These are phyloP conservation scores for Noctuana brunneofusca DNA, from an alignment of 2,888 invertebrate species.

Conservation along the genomic window DNA sequence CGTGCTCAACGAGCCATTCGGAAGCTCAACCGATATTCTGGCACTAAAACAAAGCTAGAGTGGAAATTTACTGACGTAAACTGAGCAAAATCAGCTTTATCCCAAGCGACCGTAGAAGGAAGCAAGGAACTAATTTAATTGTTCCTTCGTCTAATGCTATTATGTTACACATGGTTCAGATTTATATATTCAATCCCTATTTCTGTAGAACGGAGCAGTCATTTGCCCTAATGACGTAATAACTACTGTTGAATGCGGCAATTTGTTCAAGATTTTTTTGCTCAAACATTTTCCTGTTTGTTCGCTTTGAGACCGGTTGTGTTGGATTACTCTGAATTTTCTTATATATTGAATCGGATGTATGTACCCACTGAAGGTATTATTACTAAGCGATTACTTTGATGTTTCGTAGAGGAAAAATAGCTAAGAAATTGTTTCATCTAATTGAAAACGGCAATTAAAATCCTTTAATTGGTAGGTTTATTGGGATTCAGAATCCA, in stretches of 20 bases:
- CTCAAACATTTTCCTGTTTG: constrained; percentile 59
- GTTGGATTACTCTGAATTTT: constrained; percentile 14
- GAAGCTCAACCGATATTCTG: constrained; percentile 28
- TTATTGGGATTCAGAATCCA: too few relatives aligned
- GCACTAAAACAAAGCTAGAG: constrained; percentile 25
- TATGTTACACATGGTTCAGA: constrained; percentile 7
- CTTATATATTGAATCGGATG: background rate
- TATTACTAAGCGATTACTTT: constrained; percentile 2
- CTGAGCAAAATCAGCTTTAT: constrained; percentile 11
- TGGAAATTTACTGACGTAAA: background rate
- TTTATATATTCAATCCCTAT: constrained; percentile 1
- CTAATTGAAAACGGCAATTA: too few relatives aligned
- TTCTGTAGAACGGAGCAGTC: constrained; percentile 49
- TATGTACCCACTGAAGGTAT: background rate
- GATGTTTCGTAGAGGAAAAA: constrained; percentile 1
- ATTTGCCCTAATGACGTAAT: constrained; percentile 67
- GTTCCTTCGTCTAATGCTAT: background rate
- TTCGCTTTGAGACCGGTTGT: constrained; percentile 47
- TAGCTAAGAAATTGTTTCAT: too few relatives aligned
- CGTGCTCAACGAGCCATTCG: constrained; percentile 28
- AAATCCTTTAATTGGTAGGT: too few relatives aligned
- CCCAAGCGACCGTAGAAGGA: background rate
- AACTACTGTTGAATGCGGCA: constrained; percentile 12
- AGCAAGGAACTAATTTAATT: background rate
- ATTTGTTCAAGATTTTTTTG: constrained; percentile 51